Evolutionary conservation across 2,888 invertebrate genomes (phyloP).

Genomic region (Disparrhopalites patrizii): DNA sequence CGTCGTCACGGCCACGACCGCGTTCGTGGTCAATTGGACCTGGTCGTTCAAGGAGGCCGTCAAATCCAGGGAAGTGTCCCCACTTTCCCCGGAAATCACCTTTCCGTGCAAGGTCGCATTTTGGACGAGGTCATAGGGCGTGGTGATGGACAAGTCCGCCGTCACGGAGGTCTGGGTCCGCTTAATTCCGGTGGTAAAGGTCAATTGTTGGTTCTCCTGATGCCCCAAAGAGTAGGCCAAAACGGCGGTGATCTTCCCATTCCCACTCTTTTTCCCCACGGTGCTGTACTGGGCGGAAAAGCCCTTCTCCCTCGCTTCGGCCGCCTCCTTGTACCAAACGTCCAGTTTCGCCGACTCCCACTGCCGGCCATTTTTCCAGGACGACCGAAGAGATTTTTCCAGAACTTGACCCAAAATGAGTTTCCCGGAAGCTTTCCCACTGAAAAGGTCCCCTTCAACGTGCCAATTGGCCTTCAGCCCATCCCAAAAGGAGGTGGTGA

Average conservation of each 20-base stretch:
- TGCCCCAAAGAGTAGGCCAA: slow-evolving; percentile 31
- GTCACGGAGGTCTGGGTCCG: slow-evolving; percentile 5
- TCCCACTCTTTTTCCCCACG: slow-evolving; percentile 4
- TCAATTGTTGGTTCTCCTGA: slow-evolving; percentile 20
- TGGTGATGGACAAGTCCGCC: slow-evolving; percentile 35
- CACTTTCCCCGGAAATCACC: neutral
- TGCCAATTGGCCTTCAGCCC: slow-evolving; percentile 37
- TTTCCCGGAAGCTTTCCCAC: slow-evolving; percentile 30
- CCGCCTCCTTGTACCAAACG: slow-evolving; percentile 26
- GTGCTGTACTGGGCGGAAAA: slow-evolving; percentile 33
- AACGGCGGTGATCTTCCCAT: slow-evolving; percentile 26
- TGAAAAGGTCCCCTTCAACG: slow-evolving; percentile 30
- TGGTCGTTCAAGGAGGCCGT: slow-evolving; percentile 31
- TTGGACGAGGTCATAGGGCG: slow-evolving; percentile 32
- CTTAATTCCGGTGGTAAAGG: slow-evolving; percentile 29
- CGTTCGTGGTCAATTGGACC: slow-evolving; percentile 22
- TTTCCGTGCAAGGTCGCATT: slow-evolving; percentile 23
- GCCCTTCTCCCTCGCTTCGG: slow-evolving; percentile 30
- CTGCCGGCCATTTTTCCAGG: slow-evolving; percentile 35
- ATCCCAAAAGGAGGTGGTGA: slow-evolving; percentile 31
- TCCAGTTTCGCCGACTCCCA: slow-evolving; percentile 37
- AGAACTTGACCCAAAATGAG: slow-evolving; percentile 34
- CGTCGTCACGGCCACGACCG: slow-evolving; percentile 28
- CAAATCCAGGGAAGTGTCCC: slow-evolving; percentile 28
- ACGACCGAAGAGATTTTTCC: slow-evolving; percentile 26